These are phyloP conservation scores for Natator depressus DNA, from an alignment of 2,113 vertebrate species.

Conservation along the genomic window DNA sequence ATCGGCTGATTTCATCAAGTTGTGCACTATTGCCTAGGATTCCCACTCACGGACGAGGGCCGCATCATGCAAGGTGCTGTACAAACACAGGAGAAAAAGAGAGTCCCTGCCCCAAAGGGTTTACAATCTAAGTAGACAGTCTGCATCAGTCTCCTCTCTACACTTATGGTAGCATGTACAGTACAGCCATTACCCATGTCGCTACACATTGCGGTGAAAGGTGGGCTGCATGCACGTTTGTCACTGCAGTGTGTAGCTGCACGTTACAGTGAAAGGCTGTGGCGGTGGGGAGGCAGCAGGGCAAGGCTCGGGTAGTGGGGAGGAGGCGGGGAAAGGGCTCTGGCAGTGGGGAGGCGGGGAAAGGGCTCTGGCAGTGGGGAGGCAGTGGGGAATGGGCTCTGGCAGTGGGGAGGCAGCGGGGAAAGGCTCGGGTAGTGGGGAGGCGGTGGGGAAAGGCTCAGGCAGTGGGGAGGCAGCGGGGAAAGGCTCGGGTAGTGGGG, in stretches of 20 bases:
- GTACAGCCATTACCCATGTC: too few species aligned
- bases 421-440: too few species aligned
- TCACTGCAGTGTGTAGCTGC: neutral
- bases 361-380: too few species aligned
- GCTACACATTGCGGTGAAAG: neutral
- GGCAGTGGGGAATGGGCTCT: too few species aligned
- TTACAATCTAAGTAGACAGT: neutral
- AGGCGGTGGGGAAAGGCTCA: too few species aligned
- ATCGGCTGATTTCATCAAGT: rapidly evolving
- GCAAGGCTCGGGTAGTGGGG: too few species aligned
- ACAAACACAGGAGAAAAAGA: neutral
- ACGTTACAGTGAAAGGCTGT: too few species aligned
- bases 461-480: rapidly evolving
- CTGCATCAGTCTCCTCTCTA: neutral
- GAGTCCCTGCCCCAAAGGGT: neutral
- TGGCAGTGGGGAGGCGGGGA: too few species aligned
- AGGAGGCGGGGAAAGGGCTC: too few species aligned
- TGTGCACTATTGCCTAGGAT: rapidly evolving
- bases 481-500: too few species aligned
- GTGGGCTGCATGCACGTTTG: neutral
- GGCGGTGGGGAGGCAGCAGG: rapidly evolving
- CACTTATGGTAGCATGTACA: neutral
- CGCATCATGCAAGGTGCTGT: neutral
- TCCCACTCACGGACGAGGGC: rapidly evolving
- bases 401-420: too few species aligned